Evolutionary conservation across 2,888 invertebrate species (phyloP), one percentile per base, ranked within the genome.

Genomic region (Eledona agricola): DNA sequence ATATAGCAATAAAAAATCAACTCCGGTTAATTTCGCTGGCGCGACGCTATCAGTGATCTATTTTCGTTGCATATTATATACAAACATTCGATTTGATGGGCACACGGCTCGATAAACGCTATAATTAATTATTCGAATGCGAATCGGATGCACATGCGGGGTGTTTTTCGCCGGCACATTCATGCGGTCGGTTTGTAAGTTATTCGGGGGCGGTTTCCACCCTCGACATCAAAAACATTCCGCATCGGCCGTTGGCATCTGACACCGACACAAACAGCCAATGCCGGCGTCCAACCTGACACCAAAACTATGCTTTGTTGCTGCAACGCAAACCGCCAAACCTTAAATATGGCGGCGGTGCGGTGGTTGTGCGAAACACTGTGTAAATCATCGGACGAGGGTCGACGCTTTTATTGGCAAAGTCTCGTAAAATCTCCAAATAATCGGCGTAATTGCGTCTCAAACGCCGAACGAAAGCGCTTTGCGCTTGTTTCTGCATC

Each of bases 111-210:
- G n/a, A n/a, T n/a, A n/a, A n/a, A n/a, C n/a, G n/a, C n/a, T n/a
- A n/a, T n/a, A n/a, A n/a, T n/a, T n/a, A n/a, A 20, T 34, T 34
- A 34, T 34, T 17, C 11, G 4, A 25, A 19, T 19, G 6, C 4
- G 6, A 5, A 19, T 19, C 5, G 19, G 4, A 19, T 5, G 19
- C 4, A 19, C 5, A 5, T 5, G 28, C 6, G 28, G 11, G 11
- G n/a, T n/a, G n/a, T n/a, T n/a, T 37, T 47, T 20, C 47, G 47
- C 38, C 40, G n/a, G 49, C 28, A 40, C 38, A 50, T 50, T 50
- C 49, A 50, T 50, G 49, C 19, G 49, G 49, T 50, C 49, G 40
- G 49, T 40, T 40, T 38, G 40, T 50, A 50, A 50, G 49, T 50
- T 50, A 50, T 38, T 23, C 25, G 31, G 38, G 40, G 28, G 38